phyloP scores from a whole-genome alignment of 1,140 invertebrate species.

The Atta texana region DNA sequence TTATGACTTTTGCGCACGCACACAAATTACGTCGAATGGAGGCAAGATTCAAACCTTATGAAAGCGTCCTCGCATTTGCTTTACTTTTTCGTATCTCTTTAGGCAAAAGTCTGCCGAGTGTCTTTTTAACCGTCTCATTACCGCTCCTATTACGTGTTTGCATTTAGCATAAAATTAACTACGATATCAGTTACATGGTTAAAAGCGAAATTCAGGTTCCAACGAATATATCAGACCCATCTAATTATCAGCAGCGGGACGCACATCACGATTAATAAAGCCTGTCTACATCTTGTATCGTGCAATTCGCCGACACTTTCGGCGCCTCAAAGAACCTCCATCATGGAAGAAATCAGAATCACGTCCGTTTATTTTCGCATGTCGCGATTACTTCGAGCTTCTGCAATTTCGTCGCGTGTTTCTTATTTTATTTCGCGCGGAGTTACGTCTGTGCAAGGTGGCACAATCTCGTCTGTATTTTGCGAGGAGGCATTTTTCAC shows the following conservation, averaged over 20 bases:
- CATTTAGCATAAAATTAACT: slow-evolving; percentile 23
- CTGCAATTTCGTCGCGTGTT: slow-evolving; percentile 10
- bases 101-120: neutral
- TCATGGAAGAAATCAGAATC: neutral
- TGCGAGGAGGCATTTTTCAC: neutral
- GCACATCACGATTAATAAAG: slow-evolving; percentile 17
- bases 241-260: slow-evolving; percentile 28
- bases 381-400: slow-evolving; percentile 17
- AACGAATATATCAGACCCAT: neutral
- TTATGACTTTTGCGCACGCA: slow-evolving; percentile 18
- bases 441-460: neutral
- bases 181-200: neutral
- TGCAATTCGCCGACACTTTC: neutral
- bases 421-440: slow-evolving; percentile 19
- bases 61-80: neutral
- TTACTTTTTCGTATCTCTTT: neutral
- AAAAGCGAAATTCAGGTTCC: neutral
- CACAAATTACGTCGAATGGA: neutral
- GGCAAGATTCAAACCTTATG: neutral
- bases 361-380: slow-evolving; percentile 15
- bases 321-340: neutral
- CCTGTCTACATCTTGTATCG: neutral
- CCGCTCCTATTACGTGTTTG: neutral
- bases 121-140: slow-evolving; percentile 36
- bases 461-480: slow-evolving; percentile 21